Evolutionary conservation across 2,888 invertebrate species (phyloP).

Genomic region (Elegia similella): DNA sequence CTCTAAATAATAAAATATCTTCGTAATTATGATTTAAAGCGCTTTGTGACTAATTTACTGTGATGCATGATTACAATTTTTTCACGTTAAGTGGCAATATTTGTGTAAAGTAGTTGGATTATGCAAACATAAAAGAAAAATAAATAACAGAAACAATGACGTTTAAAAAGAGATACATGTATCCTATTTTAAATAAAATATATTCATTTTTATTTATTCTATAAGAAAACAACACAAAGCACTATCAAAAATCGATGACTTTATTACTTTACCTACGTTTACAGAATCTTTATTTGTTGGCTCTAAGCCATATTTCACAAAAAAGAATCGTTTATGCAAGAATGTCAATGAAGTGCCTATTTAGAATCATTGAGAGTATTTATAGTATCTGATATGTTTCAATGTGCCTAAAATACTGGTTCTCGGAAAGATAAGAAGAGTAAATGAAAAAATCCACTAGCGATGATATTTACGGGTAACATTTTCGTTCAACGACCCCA

Average conservation of each 20-base stretch:
- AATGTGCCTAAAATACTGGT: background rate
- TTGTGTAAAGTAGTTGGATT: too few species aligned
- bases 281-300: background rate
- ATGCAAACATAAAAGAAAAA: too few species aligned
- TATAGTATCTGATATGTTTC: background rate
- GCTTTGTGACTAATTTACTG: background rate
- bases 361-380: background rate
- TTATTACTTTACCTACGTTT: background rate
- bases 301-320: background rate
- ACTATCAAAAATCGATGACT: background rate
- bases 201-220: background rate
- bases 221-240: background rate
- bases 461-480: slow-evolving; percentile 15
- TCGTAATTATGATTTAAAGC: background rate
- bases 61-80: background rate
- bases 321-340: background rate
- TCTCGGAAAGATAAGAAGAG: slow-evolving; percentile 1
- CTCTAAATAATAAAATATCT: background rate
- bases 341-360: background rate
- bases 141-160: too few species aligned
- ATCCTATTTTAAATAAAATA: too few species aligned
- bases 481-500: slow-evolving; percentile 25
- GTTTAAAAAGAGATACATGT: too few species aligned
- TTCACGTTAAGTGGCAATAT: too few species aligned
- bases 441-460: slow-evolving; percentile 1